Conservation (phyloP, 2,888 invertebrate genomes). For the Xestoiulus laeticollis region DNA sequence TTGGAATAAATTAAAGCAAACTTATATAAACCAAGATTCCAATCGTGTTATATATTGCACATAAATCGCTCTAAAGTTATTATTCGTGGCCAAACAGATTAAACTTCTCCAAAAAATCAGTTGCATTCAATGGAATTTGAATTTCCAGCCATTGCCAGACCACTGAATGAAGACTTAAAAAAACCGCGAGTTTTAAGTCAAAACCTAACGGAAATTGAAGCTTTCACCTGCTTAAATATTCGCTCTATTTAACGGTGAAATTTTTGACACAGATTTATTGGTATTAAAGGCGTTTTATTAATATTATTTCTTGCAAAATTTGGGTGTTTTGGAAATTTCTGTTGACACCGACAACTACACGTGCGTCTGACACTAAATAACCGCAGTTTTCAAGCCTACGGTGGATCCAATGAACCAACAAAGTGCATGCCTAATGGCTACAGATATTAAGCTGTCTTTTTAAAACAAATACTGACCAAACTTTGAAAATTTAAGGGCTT, state of each 20-base stretch:
- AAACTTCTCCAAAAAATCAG: too few species aligned
- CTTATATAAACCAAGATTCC: not conserved
- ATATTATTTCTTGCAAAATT: not conserved
- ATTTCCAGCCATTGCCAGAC: not conserved
- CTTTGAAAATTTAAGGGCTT: conserved; percentile 16
- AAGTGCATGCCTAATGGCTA: not conserved
- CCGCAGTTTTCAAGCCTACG: not conserved
- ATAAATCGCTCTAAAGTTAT: not conserved
- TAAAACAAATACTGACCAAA: conserved; percentile 42
- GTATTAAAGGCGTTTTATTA: not conserved
- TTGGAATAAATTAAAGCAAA: too few species aligned
- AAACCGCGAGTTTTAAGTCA: not conserved
- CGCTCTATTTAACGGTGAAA: not conserved
- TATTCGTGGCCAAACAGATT: too few species aligned
- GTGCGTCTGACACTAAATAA: not conserved
- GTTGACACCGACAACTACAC: conserved; percentile 40
- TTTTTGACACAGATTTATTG: not conserved
- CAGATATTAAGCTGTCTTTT: conserved; percentile 10
- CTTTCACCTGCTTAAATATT: not conserved
- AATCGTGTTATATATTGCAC: not conserved
- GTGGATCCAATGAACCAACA: not conserved
- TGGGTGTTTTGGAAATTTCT: not conserved
- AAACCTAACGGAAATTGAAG: not conserved
- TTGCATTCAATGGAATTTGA: not conserved
- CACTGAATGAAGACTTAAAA: not conserved